Base-by-base conservation (phyloP, 2,888 invertebrate genomes). In the Ormyrus nitidulus region DNA sequence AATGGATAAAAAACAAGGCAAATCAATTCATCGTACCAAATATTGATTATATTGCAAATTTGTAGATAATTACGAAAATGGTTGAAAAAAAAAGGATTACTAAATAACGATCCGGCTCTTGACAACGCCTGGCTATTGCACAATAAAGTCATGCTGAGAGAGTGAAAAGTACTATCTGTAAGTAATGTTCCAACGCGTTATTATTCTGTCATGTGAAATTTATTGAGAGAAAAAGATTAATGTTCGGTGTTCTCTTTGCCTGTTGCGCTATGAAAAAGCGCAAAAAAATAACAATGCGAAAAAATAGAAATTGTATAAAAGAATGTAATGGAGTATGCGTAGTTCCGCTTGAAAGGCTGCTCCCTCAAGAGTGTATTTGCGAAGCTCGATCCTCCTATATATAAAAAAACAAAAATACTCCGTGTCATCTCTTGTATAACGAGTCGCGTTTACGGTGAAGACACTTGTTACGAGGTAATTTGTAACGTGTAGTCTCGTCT, bases 31-130 rank as follows among this genome's bases (percentile, higher is more conserved):
- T 69, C 79, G 83, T 83, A 81, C 79, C 82, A 82, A 83, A 81
- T 84, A 83, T 73, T 75, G 65, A 82, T 75, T 64, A 59, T 71
- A 83, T 83, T 83, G 81, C 79, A 83, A 84, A 83, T 82, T 83
- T 82, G 84, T 84, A 84, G 84, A 83, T 83, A 83, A 79, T 80
- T 64, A 80, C 56, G 68, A 56, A 71, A 76, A 77, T 58, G 54
- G 49, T 74, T 76, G 51, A 71, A 76, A 81, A 70, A 70, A 70
- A 75, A 61, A 19, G 61, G 48, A 75, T 68, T 69, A 72, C n/a
- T 76, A 62, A 68, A 7, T 73, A 69, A 77, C 6, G 13, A 79
- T 70, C 74, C 53, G 59, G 51, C 79, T 82, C 81, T 82, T 79
- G 74, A 77, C 70, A 77, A 79, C 7, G 77, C 77, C 77, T 58